Conservation (phyloP, 2,888 invertebrate species). For the Rhagophthalmus giganteus region DNA sequence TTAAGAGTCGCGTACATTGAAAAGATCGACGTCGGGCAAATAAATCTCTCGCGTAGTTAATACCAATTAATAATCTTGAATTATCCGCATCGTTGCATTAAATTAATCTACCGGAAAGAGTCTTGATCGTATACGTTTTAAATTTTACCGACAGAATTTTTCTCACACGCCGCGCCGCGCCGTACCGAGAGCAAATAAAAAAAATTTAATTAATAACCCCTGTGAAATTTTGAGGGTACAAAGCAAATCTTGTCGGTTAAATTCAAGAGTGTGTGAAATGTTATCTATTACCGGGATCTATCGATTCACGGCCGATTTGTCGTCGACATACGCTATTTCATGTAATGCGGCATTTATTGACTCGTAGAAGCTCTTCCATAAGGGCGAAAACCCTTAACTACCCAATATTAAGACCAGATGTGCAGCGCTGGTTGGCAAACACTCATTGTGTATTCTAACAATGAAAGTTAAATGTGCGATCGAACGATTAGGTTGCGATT, state of each 20-base stretch:
- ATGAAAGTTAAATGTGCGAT: conserved; percentile 56
- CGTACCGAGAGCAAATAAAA: conserved; percentile 18
- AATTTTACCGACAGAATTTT: conserved; percentile 7
- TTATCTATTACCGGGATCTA: conserved; percentile 51
- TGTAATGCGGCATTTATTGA: conserved; percentile 48
- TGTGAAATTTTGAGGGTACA: conserved; percentile 24
- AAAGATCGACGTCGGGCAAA: too few species aligned
- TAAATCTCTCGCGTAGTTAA: too few species aligned
- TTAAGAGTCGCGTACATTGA: too few species aligned
- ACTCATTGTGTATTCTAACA: conserved; percentile 52
- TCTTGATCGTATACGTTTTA: neutral
- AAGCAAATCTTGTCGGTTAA: conserved; percentile 37
- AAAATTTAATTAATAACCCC: conserved; percentile 30
- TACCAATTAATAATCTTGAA: too few species aligned
- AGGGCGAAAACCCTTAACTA: conserved; percentile 37
- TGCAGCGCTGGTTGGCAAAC: conserved; percentile 52
- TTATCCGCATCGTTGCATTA: too few species aligned
- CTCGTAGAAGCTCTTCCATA: conserved; percentile 37
- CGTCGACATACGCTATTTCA: conserved; percentile 50
- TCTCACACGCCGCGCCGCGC: too few species aligned
- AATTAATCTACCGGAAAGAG: too few species aligned
- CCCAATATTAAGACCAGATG: conserved; percentile 51
- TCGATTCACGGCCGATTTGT: conserved; percentile 52
- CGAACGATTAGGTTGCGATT: conserved; percentile 54
- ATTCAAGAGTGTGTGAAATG: conserved; percentile 52